These are phyloP conservation scores for Brassicogethes aeneus DNA, from an alignment of 2,888 invertebrate genomes.

Conservation along the genomic window DNA sequence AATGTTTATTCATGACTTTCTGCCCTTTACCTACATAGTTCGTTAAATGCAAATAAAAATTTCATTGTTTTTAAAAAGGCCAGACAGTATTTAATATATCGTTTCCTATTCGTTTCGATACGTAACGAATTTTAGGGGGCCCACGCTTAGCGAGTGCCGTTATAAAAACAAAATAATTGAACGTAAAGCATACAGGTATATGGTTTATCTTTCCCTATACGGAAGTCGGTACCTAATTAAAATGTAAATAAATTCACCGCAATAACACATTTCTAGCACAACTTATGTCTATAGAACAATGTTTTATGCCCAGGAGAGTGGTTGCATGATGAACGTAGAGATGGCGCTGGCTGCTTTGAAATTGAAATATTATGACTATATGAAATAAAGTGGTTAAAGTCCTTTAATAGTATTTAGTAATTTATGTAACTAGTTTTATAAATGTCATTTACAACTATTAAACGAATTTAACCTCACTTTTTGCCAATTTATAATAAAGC, in stretches of 20 bases:
- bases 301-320: background rate
- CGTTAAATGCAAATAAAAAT: background rate
- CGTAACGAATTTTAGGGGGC: background rate
- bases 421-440: no score
- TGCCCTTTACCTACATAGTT: background rate
- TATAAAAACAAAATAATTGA: background rate
- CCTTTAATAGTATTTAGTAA: no score
- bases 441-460: no score
- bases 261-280: background rate
- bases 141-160: background rate
- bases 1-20: background rate
- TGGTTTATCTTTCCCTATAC: conserved; percentile 1
- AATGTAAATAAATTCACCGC: conserved; percentile 3
- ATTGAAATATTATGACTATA: background rate
- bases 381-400: no score
- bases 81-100: background rate
- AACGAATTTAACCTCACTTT: no score
- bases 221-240: conserved; percentile 1
- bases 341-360: background rate
- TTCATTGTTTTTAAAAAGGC: conserved; percentile 1
- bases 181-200: background rate
- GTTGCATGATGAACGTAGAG: background rate
- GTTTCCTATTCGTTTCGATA: background rate
- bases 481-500: no score
- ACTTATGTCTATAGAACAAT: background rate